Percentiles rank a stretch among this genome's conserved stretches.
Conservation (phyloP, 2,888 invertebrate species). For the Villa cingulata region DNA sequence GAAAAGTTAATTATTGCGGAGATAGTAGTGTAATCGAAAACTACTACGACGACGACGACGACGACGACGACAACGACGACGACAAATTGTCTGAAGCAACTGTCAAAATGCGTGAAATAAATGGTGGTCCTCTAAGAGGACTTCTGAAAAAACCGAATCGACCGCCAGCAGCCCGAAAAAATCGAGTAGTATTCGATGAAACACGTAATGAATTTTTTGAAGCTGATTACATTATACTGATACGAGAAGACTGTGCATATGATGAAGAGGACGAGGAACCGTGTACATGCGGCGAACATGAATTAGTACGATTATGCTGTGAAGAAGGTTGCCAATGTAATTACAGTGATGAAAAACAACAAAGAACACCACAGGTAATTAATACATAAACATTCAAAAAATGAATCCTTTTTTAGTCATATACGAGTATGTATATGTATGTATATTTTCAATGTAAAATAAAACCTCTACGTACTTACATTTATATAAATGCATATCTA, state of each 20-base stretch:
- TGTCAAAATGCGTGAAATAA: slow-evolving; percentile 34
- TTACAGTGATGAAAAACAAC: slow-evolving; percentile 30
- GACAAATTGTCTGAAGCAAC: slow-evolving; percentile 35
- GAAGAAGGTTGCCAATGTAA: slow-evolving; percentile 53
- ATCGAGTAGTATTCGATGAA: slow-evolving; percentile 79
- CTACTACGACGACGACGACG: background rate
- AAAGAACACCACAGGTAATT: slow-evolving; percentile 33
- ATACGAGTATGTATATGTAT: too few relatives aligned
- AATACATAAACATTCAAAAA: too few relatives aligned
- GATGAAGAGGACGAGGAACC: slow-evolving; percentile 64
- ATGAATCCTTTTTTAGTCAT: too few relatives aligned
- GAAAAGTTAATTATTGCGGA: too few relatives aligned
- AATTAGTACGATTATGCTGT: slow-evolving; percentile 49
- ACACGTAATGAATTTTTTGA: slow-evolving; percentile 83
- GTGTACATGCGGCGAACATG: slow-evolving; percentile 60
- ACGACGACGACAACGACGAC: slow-evolving; percentile 35
- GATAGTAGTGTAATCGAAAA: too few relatives aligned
- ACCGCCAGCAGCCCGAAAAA: slow-evolving; percentile 50
- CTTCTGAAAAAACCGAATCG: slow-evolving; percentile 61
- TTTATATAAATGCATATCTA: too few relatives aligned
- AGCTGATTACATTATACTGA: slow-evolving; percentile 81
- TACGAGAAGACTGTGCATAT: slow-evolving; percentile 74
- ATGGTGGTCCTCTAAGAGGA: slow-evolving; percentile 31
- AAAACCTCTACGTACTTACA: too few relatives aligned
- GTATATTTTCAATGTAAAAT: too few relatives aligned